Conservation (phyloP, 2,113 vertebrate species). For the human region GRCh38 chr3:16585001-16585500, state of each 20-base stretch:
- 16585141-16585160: constrained; percentile 73
- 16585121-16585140: constrained; percentile 68
- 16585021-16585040: constrained; percentile 53
- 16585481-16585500: constrained; percentile 19
- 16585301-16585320: constrained; percentile 65
- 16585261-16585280: constrained; percentile 69
- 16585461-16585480: constrained; percentile 61
- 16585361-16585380: constrained; percentile 43
- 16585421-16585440: constrained; percentile 67
- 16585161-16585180: constrained; percentile 74
- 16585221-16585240: constrained; percentile 73
- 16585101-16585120: constrained; percentile 76
- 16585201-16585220: constrained; percentile 69
- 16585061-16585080: constrained; percentile 32
- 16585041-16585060: constrained; percentile 61
- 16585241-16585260: constrained; percentile 72
- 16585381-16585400: constrained; percentile 44
- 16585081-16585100: constrained; percentile 71
- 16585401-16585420: constrained; percentile 56
- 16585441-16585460: constrained; percentile 45
- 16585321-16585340: constrained; percentile 56
- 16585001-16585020: constrained; percentile 58
- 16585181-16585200: constrained; percentile 65
- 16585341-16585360: constrained; percentile 45
- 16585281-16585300: constrained; percentile 62